These are phyloP conservation scores for Tachyglossus aculeatus DNA, from an alignment of 2,797 vertebrate genomes.

Conservation along the genomic window DNA sequence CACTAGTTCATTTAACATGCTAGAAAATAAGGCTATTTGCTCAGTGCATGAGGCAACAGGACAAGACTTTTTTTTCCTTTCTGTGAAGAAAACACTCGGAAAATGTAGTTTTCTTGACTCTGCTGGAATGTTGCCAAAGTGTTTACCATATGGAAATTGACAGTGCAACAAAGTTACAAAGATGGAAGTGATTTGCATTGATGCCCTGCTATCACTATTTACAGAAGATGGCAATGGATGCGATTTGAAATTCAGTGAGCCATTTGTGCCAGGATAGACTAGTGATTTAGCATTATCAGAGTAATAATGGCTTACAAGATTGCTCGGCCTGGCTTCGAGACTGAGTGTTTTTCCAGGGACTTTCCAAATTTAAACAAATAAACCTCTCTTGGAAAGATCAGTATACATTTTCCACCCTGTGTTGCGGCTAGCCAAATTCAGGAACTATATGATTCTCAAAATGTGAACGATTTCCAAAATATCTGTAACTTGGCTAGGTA, in stretches of 20 bases:
- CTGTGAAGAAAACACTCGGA: constrained; percentile 7
- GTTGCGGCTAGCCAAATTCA: background rate
- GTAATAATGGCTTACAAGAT: background rate
- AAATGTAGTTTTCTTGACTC: constrained; percentile 6
- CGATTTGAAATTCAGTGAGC: background rate
- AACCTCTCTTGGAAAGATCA: background rate
- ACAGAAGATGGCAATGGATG: background rate
- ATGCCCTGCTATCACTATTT: background rate
- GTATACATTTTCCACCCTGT: background rate
- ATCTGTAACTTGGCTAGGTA: constrained; percentile 26
- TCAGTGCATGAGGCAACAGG: constrained; percentile 16
- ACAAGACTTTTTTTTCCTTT: background rate
- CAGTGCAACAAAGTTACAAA: constrained; percentile 5
- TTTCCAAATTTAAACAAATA: constrained; percentile 15
- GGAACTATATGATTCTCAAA: background rate
- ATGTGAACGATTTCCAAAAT: background rate
- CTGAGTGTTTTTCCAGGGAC: background rate
- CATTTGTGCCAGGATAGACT: background rate
- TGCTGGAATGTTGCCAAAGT: background rate
- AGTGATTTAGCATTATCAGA: background rate
- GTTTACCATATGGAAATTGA: constrained; percentile 14
- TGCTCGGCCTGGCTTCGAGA: background rate
- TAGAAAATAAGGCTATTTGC: no score
- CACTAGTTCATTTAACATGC: constrained; percentile 25
- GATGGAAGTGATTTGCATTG: background rate